Evolutionary conservation across 2,113 vertebrate species (phyloP), one percentile per base, ranked within the genome.

Genomic region (Cavia aperea): DNA sequence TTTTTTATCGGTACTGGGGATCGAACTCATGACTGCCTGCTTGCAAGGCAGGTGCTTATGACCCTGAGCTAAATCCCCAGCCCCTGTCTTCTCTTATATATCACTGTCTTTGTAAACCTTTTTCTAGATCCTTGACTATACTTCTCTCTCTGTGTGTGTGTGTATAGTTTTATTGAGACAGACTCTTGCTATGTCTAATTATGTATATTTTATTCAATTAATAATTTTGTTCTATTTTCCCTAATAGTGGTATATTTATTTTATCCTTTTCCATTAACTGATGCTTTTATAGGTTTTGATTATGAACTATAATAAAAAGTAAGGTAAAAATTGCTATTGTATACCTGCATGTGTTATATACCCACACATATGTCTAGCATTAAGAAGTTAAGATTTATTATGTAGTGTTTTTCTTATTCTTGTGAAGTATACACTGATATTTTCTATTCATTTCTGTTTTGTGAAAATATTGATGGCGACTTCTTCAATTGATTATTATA

Each of bases 251-350:
- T 87, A n/a, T 79, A 49, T 94, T 72, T 78, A 66, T n/a, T 39
- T 81, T 91, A 49, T 92, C 18, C 29, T 93, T 36, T 94, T 73
- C n/a, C 43, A 29, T 81, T 81, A 90, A 72, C 33, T 84, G 39
- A 81, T 72, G 10, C 82, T 33, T 75, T 95, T 96, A 43, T 15
- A 73, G 72, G 43, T 92, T 95, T 94, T 93, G 79, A 82, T 23
- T 81, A 7, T 56, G 6, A 51, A 60, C 39, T 94, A 60, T 12
- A 82, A 29, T 82, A 81, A 70, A 15, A 87, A 88, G 65, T 51
- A 14, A 54, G 54, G 10, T 83, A 63, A 94, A 92, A 39, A 36
- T 92, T 86, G 60, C 63, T 89, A 54, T 46, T 7, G 89, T 58
- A 26, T 86, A 8, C 51, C 21, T 63, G 7, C 94, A 5, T 95